A percentile compares a stretch with the other conserved stretches of the same genome.
phyloP scores from a whole-genome alignment of 2,797 vertebrate species.

The Spheniscus humboldti region DNA sequence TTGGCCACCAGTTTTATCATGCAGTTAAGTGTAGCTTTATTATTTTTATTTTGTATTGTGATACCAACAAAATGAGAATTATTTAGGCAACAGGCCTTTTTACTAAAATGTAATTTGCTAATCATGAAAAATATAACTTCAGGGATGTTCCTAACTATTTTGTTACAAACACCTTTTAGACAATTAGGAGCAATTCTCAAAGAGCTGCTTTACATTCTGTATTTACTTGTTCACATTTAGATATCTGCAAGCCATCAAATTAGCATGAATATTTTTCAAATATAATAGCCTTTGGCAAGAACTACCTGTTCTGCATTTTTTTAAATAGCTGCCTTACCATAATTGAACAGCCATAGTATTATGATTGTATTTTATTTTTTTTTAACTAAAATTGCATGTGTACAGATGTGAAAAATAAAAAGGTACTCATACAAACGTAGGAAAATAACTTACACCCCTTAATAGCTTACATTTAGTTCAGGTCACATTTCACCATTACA shows the following conservation, averaged over 20 bases:
- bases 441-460: neutral
- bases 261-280: neutral
- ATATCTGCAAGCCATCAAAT: neutral
- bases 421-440: neutral
- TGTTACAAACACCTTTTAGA: neutral
- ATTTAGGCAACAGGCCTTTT: neutral
- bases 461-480: constrained; percentile 29
- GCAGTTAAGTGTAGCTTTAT: neutral
- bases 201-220: neutral
- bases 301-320: neutral
- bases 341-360: neutral
- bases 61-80: neutral
- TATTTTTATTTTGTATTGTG: neutral
- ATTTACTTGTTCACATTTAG: neutral
- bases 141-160: neutral
- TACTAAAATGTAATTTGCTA: neutral
- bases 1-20: neutral
- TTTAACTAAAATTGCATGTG: neutral
- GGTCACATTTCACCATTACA: constrained; percentile 18
- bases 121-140: neutral
- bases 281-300: constrained; percentile 15
- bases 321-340: neutral
- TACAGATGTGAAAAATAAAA: constrained; percentile 20
- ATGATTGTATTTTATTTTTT: neutral
- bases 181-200: neutral